These are phyloP conservation scores for Sminthurides aquaticus DNA, from an alignment of 2,888 invertebrate species.

Conservation along the genomic window DNA sequence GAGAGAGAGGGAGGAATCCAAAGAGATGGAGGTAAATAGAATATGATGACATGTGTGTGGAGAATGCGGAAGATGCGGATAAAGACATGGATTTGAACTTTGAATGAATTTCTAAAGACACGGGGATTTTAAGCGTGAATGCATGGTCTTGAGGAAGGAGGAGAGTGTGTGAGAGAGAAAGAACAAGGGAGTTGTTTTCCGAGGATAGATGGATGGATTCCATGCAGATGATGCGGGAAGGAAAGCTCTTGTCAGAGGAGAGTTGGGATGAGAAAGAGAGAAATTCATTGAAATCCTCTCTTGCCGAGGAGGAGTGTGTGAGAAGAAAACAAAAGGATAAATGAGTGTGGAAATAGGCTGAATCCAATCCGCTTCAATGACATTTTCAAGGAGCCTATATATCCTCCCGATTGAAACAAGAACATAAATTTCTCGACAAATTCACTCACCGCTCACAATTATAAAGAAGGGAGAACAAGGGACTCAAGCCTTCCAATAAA, in stretches of 20 bases:
- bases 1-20: too few relatives aligned
- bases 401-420: neutral
- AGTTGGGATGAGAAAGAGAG: neutral
- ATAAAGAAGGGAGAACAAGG: neutral
- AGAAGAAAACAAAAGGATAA: neutral
- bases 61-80: neutral
- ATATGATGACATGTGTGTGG: neutral
- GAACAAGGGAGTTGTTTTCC: neutral
- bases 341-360: neutral
- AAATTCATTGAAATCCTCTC: neutral
- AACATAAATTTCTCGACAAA: neutral
- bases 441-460: neutral
- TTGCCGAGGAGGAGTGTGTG: neutral
- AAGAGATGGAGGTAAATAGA: neutral
- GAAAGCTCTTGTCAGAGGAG: neutral
- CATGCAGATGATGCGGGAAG: too few relatives aligned
- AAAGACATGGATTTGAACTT: neutral
- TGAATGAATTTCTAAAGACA: neutral
- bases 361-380: neutral
- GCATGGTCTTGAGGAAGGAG: neutral
- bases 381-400: neutral
- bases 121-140: neutral
- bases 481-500: neutral
- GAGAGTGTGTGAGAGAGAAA: too few relatives aligned
- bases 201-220: too few relatives aligned